Conservation (phyloP, 2,888 invertebrate species). For the Sthenelais limicola region DNA sequence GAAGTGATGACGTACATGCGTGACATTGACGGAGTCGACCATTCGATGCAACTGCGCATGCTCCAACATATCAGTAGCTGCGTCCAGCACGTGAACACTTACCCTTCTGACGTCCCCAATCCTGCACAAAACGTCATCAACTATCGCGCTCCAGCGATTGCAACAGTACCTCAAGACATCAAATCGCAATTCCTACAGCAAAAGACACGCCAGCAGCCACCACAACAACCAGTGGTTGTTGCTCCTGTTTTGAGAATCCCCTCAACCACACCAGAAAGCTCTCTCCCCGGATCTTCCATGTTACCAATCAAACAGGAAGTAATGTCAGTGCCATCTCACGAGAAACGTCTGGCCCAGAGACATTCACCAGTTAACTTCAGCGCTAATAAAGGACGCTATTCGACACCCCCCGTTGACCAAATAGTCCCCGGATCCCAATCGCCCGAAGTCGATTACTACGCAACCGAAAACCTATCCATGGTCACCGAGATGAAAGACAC, state of each 20-base stretch:
- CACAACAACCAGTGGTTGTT: background rate
- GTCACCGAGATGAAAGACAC: no score
- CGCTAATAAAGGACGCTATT: no score
- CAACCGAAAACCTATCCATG: conserved; percentile 30
- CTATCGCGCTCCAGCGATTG: background rate
- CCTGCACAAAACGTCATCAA: no score
- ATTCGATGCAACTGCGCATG: conserved; percentile 57
- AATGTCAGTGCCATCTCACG: no score
- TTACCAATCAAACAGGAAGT: no score
- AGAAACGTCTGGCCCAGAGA: no score
- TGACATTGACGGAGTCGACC: conserved; percentile 57
- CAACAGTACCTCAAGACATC: conserved; percentile 20
- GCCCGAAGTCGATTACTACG: conserved; percentile 14
- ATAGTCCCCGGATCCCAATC: conserved; percentile 25
- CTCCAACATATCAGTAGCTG: conserved; percentile 60
- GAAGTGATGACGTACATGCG: conserved; percentile 65
- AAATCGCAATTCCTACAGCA: no score
- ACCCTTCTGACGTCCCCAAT: conserved; percentile 4
- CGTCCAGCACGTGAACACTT: conserved; percentile 46
- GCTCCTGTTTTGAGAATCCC: background rate
- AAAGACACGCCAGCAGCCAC: background rate
- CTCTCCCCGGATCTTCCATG: background rate
- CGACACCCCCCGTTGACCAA: conserved; percentile 1
- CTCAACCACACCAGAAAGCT: background rate
- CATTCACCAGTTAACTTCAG: no score